These are phyloP conservation scores for Priocnemis perturbator DNA, from an alignment of 2,888 invertebrate genomes.

Conservation along the genomic window DNA sequence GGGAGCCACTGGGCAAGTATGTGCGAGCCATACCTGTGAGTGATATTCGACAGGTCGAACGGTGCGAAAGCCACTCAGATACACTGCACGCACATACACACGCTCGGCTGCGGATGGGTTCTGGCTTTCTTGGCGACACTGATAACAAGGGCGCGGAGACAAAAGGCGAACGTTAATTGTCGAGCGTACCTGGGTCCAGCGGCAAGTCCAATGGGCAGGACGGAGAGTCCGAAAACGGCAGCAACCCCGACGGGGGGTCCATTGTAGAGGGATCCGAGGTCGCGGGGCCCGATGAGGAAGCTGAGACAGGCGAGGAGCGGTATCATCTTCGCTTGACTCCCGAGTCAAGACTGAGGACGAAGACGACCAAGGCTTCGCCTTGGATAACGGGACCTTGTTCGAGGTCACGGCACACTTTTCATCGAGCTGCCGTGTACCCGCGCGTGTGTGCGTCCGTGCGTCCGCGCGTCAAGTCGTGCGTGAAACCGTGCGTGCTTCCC, in stretches of 20 bases:
- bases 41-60: no score
- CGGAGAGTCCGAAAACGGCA: constrained; percentile 56
- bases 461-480: constrained; percentile 14
- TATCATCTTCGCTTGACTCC: constrained; percentile 72
- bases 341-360: constrained; percentile 70
- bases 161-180: background rate
- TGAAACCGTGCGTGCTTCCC: constrained; percentile 25
- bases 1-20: no score
- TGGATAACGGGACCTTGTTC: constrained; percentile 72
- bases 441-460: constrained; percentile 23
- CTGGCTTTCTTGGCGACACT: no score
- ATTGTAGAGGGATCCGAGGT: constrained; percentile 58
- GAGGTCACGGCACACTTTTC: constrained; percentile 74
- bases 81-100: no score
- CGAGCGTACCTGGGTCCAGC: constrained; percentile 66
- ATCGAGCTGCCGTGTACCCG: constrained; percentile 21
- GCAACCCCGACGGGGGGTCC: constrained; percentile 50
- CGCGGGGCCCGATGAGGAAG: constrained; percentile 61
- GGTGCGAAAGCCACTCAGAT: no score
- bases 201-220: constrained; percentile 62
- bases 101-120: no score
- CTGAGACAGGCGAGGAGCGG: constrained; percentile 61
- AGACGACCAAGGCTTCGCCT: constrained; percentile 61
- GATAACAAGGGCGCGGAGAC: no score
- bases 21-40: no score